A percentile compares a stretch with the other conserved stretches of the same genome.
Evolutionary conservation across 2,113 vertebrate species (phyloP).

Genomic region (Prunella himalayana): DNA sequence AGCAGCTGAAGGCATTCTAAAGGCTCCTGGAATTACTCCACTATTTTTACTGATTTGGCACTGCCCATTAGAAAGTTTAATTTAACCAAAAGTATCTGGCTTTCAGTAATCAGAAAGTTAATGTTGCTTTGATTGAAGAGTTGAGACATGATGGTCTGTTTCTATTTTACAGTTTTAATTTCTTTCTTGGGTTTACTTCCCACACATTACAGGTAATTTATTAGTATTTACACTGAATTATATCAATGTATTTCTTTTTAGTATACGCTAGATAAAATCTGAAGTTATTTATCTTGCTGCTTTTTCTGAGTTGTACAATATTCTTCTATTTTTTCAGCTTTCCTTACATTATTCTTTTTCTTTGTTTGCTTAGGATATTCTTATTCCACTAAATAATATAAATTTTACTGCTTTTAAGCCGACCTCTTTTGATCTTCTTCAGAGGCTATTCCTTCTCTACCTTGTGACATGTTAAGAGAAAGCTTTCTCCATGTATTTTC

Average conservation of each 20-base stretch:
- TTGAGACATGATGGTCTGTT: not conserved
- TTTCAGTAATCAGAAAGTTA: not conserved
- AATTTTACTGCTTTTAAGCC: not conserved
- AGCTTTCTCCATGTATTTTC: not conserved
- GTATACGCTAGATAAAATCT: not conserved
- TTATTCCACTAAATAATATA: not conserved
- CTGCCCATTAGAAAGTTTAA: not conserved
- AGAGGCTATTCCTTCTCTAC: not conserved
- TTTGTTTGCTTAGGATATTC: not conserved
- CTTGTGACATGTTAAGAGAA: not conserved
- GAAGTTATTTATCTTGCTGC: not conserved
- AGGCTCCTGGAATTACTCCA: not conserved
- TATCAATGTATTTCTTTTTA: not conserved
- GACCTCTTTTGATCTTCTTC: not conserved
- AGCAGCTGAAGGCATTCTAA: not conserved
- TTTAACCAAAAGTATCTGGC: not conserved
- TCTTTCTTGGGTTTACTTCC: not conserved
- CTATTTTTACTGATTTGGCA: not conserved
- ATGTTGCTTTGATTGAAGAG: not conserved
- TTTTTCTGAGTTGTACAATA: not conserved
- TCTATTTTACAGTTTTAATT: not conserved
- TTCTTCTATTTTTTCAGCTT: not conserved
- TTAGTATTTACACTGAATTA: not conserved
- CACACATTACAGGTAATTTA: not conserved
- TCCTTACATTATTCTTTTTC: not conserved